Evolutionary conservation across 1,140 invertebrate species (phyloP).

Genomic region (Diabrotica virgifera): DNA sequence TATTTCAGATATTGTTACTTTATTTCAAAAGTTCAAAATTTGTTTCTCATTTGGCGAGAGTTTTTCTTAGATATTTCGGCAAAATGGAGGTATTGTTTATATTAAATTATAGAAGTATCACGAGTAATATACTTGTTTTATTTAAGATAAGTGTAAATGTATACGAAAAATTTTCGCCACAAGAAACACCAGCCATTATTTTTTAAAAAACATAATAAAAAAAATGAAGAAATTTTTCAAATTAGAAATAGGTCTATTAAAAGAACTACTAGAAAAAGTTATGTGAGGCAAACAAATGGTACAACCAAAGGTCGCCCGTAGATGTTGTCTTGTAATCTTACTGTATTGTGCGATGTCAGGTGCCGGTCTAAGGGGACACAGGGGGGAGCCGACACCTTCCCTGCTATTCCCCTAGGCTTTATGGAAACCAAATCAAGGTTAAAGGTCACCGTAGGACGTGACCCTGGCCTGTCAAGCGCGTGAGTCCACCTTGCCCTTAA

Average conservation of each 20-base stretch:
- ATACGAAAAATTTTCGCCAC: too few relatives aligned
- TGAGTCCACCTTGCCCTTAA: conserved; percentile 35
- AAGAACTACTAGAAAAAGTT: neutral
- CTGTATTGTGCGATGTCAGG: conserved; percentile 16
- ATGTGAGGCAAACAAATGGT: conserved; percentile 1
- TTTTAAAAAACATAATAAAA: too few relatives aligned
- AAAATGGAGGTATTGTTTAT: too few relatives aligned
- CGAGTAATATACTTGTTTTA: too few relatives aligned
- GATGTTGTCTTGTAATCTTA: conserved; percentile 17
- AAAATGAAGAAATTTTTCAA: too few relatives aligned
- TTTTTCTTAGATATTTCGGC: too few relatives aligned
- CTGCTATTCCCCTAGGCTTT: conserved; percentile 47
- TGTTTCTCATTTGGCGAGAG: too few relatives aligned
- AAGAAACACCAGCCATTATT: too few relatives aligned
- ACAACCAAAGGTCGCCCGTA: conserved; percentile 5
- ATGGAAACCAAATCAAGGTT: conserved; percentile 74
- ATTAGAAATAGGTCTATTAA: neutral
- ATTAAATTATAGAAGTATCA: too few relatives aligned
- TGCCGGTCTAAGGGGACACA: conserved; percentile 32
- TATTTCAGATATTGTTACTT: too few relatives aligned
- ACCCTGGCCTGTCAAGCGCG: conserved; percentile 51
- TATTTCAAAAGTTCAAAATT: too few relatives aligned
- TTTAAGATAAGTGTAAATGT: too few relatives aligned
- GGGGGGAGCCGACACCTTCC: conserved; percentile 4
- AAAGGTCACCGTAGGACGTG: conserved; percentile 65